phyloP scores from a whole-genome alignment of 2,888 invertebrate genomes.

The Temnothorax ravouxi region DNA sequence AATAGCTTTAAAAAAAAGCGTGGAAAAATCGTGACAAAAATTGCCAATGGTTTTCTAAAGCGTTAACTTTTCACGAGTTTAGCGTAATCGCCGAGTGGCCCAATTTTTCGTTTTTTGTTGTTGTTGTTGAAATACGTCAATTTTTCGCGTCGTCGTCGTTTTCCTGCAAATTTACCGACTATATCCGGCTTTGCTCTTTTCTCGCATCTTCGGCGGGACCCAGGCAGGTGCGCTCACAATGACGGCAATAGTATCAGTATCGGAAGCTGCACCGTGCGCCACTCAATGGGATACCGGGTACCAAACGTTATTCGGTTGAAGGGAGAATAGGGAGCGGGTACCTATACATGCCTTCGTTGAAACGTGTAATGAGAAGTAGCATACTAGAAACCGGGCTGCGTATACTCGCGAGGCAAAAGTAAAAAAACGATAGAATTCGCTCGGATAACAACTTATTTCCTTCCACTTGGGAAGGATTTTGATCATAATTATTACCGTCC shows the following conservation, averaged over 20 bases:
- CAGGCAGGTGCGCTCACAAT: conserved; percentile 79
- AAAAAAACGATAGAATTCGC: conserved; percentile 33
- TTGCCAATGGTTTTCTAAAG: conserved; percentile 7
- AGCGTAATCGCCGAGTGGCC: neutral
- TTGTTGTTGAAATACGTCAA: conserved; percentile 13
- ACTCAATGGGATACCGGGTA: conserved; percentile 52
- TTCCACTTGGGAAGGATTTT: conserved; percentile 2
- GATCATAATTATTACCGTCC: conserved; percentile 16
- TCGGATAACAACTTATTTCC: conserved; percentile 28
- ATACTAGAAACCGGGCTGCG: conserved; percentile 3
- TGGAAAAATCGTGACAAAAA: conserved; percentile 8
- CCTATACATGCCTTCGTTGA: conserved; percentile 24
- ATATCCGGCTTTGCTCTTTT: conserved; percentile 34
- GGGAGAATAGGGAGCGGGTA: conserved; percentile 57
- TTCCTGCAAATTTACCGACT: conserved; percentile 18
- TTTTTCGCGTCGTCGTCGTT: conserved; percentile 20
- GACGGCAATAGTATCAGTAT: conserved; percentile 40
- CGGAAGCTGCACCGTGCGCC: conserved; percentile 33
- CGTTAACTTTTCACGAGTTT: conserved; percentile 32
- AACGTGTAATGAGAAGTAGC: conserved; percentile 49
- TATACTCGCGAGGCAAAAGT: conserved; percentile 33
- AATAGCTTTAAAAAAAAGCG: neutral
- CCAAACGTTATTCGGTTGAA: conserved; percentile 76
- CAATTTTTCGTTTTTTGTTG: neutral
- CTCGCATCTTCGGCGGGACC: conserved; percentile 68